Evolutionary conservation across 2,888 invertebrate species (phyloP).

Genomic region (Nomada fucata): DNA sequence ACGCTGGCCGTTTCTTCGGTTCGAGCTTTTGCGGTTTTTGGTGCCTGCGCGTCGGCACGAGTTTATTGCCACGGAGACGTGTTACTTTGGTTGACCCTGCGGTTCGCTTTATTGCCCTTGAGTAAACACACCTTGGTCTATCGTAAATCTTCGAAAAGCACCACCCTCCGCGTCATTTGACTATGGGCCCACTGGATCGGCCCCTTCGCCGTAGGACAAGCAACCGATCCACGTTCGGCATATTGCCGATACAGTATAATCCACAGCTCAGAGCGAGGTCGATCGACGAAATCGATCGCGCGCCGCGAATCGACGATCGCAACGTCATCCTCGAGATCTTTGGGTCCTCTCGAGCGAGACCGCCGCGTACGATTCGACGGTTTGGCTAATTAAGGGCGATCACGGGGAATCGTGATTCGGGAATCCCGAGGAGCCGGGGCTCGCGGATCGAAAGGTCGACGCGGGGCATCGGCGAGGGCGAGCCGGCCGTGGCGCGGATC

Average conservation of each 20-base stretch:
- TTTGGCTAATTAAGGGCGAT: slow-evolving; percentile 39
- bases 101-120: background rate
- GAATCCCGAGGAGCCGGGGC: slow-evolving; percentile 26
- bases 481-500: slow-evolving; percentile 41
- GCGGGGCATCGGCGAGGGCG: slow-evolving; percentile 24
- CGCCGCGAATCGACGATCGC: background rate
- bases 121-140: background rate
- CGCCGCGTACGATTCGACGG: background rate
- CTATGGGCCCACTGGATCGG: background rate
- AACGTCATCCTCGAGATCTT: background rate
- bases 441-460: slow-evolving; percentile 62
- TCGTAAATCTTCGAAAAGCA: too few species aligned
- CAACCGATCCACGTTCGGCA: too few species aligned
- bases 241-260: too few species aligned
- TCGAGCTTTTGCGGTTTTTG: background rate
- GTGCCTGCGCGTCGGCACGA: background rate
- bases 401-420: slow-evolving; percentile 44
- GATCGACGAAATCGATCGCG: background rate
- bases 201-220: too few species aligned
- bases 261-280: background rate
- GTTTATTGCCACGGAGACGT: background rate
- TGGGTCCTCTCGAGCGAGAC: background rate
- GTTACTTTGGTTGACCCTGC: background rate
- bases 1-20: background rate
- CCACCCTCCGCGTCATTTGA: background rate